Base-by-base conservation (phyloP, 2,797 vertebrate species). In the Anguilla pacifica region DNA sequence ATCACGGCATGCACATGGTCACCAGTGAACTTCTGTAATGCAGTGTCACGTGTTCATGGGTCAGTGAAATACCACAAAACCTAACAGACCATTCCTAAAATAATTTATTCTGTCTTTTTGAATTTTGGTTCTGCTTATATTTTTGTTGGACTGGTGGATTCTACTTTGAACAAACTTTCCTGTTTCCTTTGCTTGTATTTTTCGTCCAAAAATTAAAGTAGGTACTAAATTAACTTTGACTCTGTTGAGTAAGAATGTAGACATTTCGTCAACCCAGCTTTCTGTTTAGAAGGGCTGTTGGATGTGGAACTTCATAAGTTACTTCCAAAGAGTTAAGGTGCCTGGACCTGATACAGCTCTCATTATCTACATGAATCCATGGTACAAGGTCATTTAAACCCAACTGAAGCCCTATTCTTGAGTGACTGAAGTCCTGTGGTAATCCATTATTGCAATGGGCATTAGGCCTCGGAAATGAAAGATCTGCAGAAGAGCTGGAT, bases 371-470 rank as follows among this genome's bases (percentile, higher is more conserved):
- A 51, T 51, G 46, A 82, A 51, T 51, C 79, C 43, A 51, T 11
- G 4, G 6, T 11, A 25, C 22, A 74, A 19, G 53, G 74, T 51
- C 57, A 85, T 87, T 87, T 88, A 67, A n/a, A 84, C 43, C 31
- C 72, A 19, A 39, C 74, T 22, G 77, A 53, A 59, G 55, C 51
- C n/a, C 64, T n/a, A 25, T 55, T 15, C 57, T 59, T 88, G 88
- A 89, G 83, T 90, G 86, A 72, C 64, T 70, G 49, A 61, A 84
- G n/a, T 89, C 87, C 87, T 86, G 74, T 15, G 17, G 83, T 84
- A 70, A 70, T 81, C 89, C 57, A 89, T 89, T 89, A 88, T 87
- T 85, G 46, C n/a, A 57, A 81, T 85, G 84, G 72, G 87, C 77
- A 90, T 88, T 49, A 86, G 88, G 79, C 77, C 59, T 25, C 55